Base-by-base conservation (phyloP, 2,113 vertebrate genomes). In the Triplophysa tibetana region DNA sequence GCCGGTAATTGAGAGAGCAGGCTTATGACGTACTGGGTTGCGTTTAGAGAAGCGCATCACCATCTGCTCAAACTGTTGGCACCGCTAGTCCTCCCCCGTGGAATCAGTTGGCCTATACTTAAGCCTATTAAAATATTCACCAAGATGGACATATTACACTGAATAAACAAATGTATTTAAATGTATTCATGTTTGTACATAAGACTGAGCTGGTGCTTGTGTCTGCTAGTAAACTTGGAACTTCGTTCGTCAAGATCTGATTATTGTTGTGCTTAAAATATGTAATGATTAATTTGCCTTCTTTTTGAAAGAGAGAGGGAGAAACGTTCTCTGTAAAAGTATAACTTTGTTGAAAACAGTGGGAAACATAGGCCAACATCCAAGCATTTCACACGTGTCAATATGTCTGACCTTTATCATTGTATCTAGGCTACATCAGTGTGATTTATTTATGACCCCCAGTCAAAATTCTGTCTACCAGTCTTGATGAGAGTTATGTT, bases 331-430 rank as follows among this genome's bases (percentile, higher is more conserved):
- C 14, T 12, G 12, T 14, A 50, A 66, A 43, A 54, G 2, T 54
- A 26, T 41, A 14, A 41, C 54, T 48, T 17, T 63, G 56, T 21
- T 2, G 58, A 29, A 73, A 56, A 52, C 26, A 8, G 33, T 52
- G 56, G 58, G 12, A 41, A 41, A 8, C 33, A 9, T 45, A 75
- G 70, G 38, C 7, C 14, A 38, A 24, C 24, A 69, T 41, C 45
- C 43, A 76, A 4, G 62, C 17, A 58, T 38, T 14, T 54, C 17
- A 45, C 50, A 29, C 24, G 61, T 14, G 50, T 50, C 21, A n/a
- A 26, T 52, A 26, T 33, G 19, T 23, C 16, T 75, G 64, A 69
- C 80, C 64, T 75, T 75, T 70, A 70, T 61, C 64, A 75, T 14
- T 58, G 13, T 48, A 67, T 21, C 16, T 29, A 29, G 26, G 26